Percentiles rank a stretch among this genome's conserved stretches.
Evolutionary conservation across 2,797 vertebrate species (phyloP).

Genomic region (Acropternis orthonyx): DNA sequence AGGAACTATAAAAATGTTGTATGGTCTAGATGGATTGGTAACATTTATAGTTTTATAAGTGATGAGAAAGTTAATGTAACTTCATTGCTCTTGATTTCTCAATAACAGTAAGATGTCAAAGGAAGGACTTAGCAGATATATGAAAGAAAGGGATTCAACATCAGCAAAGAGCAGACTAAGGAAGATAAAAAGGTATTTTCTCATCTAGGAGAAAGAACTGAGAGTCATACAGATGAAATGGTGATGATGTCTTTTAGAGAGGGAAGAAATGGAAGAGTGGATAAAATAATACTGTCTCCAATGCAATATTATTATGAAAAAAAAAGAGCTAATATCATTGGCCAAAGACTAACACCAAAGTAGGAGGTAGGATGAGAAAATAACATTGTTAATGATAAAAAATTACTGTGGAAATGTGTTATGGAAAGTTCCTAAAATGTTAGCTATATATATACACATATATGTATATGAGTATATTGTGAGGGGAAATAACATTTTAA

Average conservation of each 20-base stretch:
- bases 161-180: neutral
- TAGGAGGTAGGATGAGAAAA: neutral
- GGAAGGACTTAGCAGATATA: neutral
- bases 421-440: neutral
- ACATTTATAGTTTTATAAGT: neutral
- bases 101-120: neutral
- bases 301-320: neutral
- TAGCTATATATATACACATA: neutral
- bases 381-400: neutral
- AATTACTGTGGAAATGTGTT: fast-evolving
- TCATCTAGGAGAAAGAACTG: neutral
- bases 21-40: neutral
- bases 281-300: neutral
- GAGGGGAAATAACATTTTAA: neutral
- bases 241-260: neutral
- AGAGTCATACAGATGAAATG: neutral
- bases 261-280: neutral
- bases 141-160: neutral
- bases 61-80: neutral
- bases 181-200: neutral
- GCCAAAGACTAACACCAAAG: neutral
- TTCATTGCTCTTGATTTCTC: neutral
- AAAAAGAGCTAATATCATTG: neutral
- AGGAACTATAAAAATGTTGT: neutral
- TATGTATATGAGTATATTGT: neutral